Evolutionary conservation across 1,140 invertebrate species (phyloP), one percentile per base, ranked within the genome.

Genomic region (Drosophila murphyi): DNA sequence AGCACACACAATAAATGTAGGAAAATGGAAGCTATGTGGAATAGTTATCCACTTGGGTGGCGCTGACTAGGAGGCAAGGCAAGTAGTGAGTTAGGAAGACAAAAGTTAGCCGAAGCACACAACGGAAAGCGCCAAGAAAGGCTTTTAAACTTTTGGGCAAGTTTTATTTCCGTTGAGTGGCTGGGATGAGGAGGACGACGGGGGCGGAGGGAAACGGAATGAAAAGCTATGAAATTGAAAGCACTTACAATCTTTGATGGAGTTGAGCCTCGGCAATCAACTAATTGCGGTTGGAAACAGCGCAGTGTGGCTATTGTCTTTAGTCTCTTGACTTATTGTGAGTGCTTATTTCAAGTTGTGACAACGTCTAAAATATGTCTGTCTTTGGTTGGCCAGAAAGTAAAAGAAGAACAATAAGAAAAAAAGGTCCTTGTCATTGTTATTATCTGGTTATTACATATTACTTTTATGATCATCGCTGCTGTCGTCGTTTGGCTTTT

Each of bases 101-200:
- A 87, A 87, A 87, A 87, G 83, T 87, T 80, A 69, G 80, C 72
- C 67, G 67, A 78, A 87, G 52, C 82, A 59, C 54, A 67, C 61
- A 81, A 86, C 71, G 78, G 82, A 76, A 87, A 88, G 62, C 76
- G 79, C 76, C 76, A n/a, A 88, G 72, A 80, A 82, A 87, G 83
- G 83, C 83, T 88, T 87, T 87, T 87, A 83, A 87, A 88, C 83
- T 87, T 87, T 83, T 80, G 76, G 80, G 89, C 83, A 87, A 87
- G 83, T 87, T 87, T 87, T 88, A 87, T 87, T 87, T 87, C 85
- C 85, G 83, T 89, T 74, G 67, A 87, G 71, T 73, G 56, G 45
- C 51, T 29, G 43, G 63, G 34, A 48, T 32, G 7, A 8, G 3
- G 57, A 67, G 20, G 5, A 41, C 3, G 37, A 47, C 37, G 8